A percentile compares a stretch with the other conserved stretches of the same genome.
Evolutionary conservation across 2,113 vertebrate genomes (phyloP).

Genomic region (Craseonycteris thonglongyai): DNA sequence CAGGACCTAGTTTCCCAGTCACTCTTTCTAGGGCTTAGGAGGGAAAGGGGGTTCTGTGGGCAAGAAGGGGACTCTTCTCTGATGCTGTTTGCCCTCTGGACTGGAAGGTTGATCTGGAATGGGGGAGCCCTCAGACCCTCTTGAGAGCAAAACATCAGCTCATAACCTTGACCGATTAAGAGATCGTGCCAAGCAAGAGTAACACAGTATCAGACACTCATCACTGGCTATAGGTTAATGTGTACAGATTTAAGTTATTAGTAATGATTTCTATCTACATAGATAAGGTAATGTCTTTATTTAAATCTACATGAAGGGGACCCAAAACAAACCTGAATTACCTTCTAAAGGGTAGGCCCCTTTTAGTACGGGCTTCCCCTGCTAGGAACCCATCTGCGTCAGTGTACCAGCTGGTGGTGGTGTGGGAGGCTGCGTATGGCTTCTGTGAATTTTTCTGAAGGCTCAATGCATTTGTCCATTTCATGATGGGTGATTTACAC

Average conservation of each 20-base stretch:
- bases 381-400: too few relatives aligned
- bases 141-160: constrained; percentile 54
- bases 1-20: not conserved
- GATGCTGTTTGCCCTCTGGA: not conserved
- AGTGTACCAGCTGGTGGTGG: too few relatives aligned
- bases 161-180: constrained; percentile 65
- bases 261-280: not conserved
- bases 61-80: not conserved
- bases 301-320: not conserved
- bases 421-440: too few relatives aligned
- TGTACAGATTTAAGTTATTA: not conserved
- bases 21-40: not conserved
- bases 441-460: too few relatives aligned
- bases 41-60: not conserved
- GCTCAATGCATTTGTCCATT: too few relatives aligned
- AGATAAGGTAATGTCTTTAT: not conserved
- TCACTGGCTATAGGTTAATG: not conserved
- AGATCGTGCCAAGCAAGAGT: constrained; percentile 57
- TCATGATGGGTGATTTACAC: too few relatives aligned
- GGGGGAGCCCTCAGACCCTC: not conserved
- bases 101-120: not conserved
- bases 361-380: too few relatives aligned
- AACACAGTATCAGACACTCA: constrained; percentile 18
- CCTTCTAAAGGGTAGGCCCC: too few relatives aligned
- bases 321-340: too few relatives aligned